A percentile compares a stretch with the other conserved stretches of the same genome.
These are phyloP conservation scores for Calliphora vicina DNA, from an alignment of 1,140 invertebrate species.

Conservation along the genomic window DNA sequence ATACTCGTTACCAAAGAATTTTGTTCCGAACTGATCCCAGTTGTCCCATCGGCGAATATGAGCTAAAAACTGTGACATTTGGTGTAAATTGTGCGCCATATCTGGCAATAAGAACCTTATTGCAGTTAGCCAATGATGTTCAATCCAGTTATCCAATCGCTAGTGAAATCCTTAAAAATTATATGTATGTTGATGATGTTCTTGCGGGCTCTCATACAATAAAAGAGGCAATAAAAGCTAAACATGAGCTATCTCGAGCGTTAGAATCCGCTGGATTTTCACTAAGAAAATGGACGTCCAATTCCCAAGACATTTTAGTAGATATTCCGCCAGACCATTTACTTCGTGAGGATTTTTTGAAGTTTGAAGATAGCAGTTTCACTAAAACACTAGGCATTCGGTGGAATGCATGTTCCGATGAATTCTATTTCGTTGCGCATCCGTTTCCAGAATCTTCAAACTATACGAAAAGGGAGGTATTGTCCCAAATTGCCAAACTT, in stretches of 20 bases:
- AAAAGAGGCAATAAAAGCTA: background rate
- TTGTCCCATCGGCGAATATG: too few relatives aligned
- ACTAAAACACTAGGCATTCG: slow-evolving; percentile 39
- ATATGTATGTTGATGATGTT: background rate
- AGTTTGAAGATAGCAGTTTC: slow-evolving; percentile 35
- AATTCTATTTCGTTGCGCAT: slow-evolving; percentile 41
- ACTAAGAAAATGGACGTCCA: too few relatives aligned
- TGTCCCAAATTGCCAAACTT: too few relatives aligned
- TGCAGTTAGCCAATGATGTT: background rate
- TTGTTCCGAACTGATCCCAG: background rate
- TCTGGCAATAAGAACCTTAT: background rate
- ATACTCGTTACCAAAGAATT: slow-evolving; percentile 13
- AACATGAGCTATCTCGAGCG: background rate
- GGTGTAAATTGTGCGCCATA: too few relatives aligned
- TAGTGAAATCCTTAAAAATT: background rate
- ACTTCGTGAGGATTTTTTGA: slow-evolving; percentile 20
- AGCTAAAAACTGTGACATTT: too few relatives aligned
- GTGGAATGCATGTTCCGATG: slow-evolving; percentile 16
- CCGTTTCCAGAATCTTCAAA: slow-evolving; percentile 35
- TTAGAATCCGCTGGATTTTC: background rate
- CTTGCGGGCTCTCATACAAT: background rate
- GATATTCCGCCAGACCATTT: background rate
- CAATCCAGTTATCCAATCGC: background rate
- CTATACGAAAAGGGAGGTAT: too few relatives aligned
- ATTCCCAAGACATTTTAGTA: background rate